Base-by-base conservation (phyloP, 2,888 invertebrate genomes). In the Diogma glabrata region DNA sequence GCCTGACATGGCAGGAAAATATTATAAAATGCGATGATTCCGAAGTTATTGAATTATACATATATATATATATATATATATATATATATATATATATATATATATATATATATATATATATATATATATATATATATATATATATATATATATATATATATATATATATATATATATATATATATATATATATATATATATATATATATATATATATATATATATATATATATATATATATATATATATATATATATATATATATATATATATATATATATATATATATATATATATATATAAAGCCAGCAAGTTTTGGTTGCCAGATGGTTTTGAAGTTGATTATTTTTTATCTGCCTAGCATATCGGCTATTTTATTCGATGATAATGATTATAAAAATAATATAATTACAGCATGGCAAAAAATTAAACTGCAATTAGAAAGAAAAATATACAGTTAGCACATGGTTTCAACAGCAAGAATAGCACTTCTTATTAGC, bases 51-150 rank as follows among this genome's bases (percentile, higher is more conserved):
- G 28, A 9, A 28, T 28, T 9, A 33, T 33, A 33, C 33, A 33
- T 8, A 33, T 33, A 33, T 33, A 33, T 33, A 33, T 33, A 33
- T 33, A 33, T 33, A 33, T 33, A 33, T 33, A 33, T 33, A 33
- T 33, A 33, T 33, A 33, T 33, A 33, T 33, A 33, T 33, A 33
- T 33, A 33, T 33, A 33, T 33, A 33, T 33, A 33, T 33, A 33
- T 33, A 33, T 33, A 33, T 33, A 33, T 33, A 33, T 33, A 33
- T 33, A 33, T 33, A 33, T 33, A 33, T 33, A 33, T 33, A 33
- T 33, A 33, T 33, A 33, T 33, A 33, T 33, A 33, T 33, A 33
- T 33, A 33, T 33, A 33, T 33, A 33, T 33, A 33, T 33, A 33
- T 33, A 33, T 33, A 33, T 33, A 33, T 33, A 33, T 33, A 33